Conservation (phyloP, 2,113 vertebrate species). For the Gambusia affinis region DNA sequence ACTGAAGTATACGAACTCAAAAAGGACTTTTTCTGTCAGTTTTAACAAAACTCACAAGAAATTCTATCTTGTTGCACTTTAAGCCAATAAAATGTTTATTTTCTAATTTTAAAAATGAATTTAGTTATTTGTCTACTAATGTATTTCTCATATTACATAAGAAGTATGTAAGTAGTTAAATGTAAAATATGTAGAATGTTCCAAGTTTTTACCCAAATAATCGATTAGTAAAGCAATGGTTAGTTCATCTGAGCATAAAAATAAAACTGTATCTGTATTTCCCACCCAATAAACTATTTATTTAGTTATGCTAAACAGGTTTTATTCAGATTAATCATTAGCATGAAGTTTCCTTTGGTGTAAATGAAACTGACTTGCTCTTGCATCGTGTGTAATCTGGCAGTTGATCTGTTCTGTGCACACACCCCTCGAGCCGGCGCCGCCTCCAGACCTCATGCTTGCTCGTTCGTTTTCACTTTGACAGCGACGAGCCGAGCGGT, state of each 20-base stretch:
- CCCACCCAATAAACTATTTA: conserved; percentile 13
- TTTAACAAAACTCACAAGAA: no score
- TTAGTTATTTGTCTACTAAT: no score
- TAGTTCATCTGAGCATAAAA: not conserved
- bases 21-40: no score
- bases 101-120: no score
- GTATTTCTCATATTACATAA: no score
- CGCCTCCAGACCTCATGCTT: conserved; percentile 67
- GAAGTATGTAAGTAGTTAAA: no score
- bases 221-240: no score
- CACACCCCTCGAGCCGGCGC: conserved; percentile 48
- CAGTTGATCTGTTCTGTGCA: conserved; percentile 49
- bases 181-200: no score
- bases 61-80: no score
- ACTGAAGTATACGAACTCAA: no score
- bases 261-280: conserved; percentile 13
- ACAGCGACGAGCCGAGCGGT: conserved; percentile 66
- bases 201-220: no score
- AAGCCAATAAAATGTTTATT: no score
- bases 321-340: conserved; percentile 51
- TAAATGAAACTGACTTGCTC: not conserved
- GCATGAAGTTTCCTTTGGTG: not conserved
- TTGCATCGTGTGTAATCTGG: conserved; percentile 32
- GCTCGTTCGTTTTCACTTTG: conserved; percentile 78
- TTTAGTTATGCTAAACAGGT: conserved; percentile 1